Evolutionary conservation across 2,888 invertebrate species (phyloP).

Genomic region (Caenorhabditis drosophilae): DNA sequence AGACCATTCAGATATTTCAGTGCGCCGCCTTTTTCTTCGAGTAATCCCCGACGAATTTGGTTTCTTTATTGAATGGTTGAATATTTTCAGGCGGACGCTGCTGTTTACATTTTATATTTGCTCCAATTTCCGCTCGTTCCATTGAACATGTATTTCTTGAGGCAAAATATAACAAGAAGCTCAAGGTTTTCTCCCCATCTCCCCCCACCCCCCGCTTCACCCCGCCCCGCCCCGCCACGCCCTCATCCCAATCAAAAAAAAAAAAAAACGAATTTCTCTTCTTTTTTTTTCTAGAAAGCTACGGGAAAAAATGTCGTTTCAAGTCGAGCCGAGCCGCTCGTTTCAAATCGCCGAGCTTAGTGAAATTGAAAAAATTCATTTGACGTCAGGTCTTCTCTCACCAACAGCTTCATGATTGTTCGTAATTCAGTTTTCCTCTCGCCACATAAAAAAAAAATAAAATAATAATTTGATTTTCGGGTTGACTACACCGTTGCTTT

Average conservation of each 20-base stretch:
- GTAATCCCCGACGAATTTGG: too few relatives aligned
- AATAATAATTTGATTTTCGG: too few relatives aligned
- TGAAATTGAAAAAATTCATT: background rate
- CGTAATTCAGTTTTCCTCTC: too few relatives aligned
- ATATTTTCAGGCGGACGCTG: conserved; percentile 48
- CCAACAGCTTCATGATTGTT: too few relatives aligned
- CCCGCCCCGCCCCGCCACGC: too few relatives aligned
- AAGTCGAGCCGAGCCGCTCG: conserved; percentile 22
- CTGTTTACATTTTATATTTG: conserved; percentile 48
- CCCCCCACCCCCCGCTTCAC: too few relatives aligned
- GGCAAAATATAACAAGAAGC: conserved; percentile 42
- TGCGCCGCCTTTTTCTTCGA: conserved; percentile 15
- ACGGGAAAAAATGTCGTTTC: conserved; percentile 25
- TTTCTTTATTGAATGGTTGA: too few relatives aligned
- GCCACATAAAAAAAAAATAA: too few relatives aligned
- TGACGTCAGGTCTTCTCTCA: background rate
- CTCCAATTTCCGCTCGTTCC: conserved; percentile 51
- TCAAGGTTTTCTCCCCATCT: too few relatives aligned
- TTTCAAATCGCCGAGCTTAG: conserved; percentile 26
- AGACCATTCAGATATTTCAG: conserved; percentile 10
- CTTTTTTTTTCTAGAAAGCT: conserved; percentile 25
- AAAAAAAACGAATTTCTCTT: too few relatives aligned
- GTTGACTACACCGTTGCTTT: too few relatives aligned
- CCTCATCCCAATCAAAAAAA: too few relatives aligned
- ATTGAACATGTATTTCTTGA: conserved; percentile 46